A percentile compares a stretch with the other conserved stretches of the same genome.
Conservation (phyloP, 2,113 vertebrate genomes). For the Lagopus leucura region DNA sequence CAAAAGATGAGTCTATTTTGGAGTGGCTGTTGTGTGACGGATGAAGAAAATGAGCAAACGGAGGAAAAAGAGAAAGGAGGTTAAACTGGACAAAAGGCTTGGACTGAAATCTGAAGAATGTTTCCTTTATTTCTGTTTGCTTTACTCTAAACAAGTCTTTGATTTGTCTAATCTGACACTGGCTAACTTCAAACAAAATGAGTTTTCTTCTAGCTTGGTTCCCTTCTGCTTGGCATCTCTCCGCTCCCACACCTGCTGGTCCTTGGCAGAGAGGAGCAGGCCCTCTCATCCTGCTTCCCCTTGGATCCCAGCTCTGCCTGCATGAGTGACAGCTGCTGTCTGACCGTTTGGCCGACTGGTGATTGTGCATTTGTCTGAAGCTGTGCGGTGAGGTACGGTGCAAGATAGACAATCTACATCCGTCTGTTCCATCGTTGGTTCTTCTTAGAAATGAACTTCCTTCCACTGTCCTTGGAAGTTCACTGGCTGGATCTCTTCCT, state of each 20-base stretch:
- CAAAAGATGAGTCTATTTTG: constrained; percentile 36
- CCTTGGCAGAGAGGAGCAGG: constrained; percentile 55
- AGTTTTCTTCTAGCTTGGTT: constrained; percentile 67
- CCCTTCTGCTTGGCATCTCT: constrained; percentile 67
- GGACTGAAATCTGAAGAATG: constrained; percentile 49
- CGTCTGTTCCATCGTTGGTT: neutral
- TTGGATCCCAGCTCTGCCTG: constrained; percentile 54
- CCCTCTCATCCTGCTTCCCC: constrained; percentile 15
- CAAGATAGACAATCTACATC: constrained; percentile 17
- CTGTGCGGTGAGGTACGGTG: neutral
- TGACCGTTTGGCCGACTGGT: constrained; percentile 9
- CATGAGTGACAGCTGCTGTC: constrained; percentile 58
- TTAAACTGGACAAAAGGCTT: constrained; percentile 69
- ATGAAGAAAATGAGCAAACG: constrained; percentile 40
- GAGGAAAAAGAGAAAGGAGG: constrained; percentile 22
- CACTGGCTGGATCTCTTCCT: neutral
- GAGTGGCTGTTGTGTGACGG: constrained; percentile 25
- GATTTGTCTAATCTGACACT: constrained; percentile 68
- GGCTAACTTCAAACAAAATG: constrained; percentile 62
- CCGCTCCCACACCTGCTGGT: constrained; percentile 54
- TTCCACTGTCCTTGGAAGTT: neutral
- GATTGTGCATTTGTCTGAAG: neutral
- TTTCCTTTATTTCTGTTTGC: constrained; percentile 48
- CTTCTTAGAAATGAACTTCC: neutral
- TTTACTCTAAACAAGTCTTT: constrained; percentile 55